A percentile compares a stretch with the other conserved stretches of the same genome.
These are phyloP conservation scores for Smittia aterrima DNA, from an alignment of 2,888 invertebrate species.

Conservation along the genomic window DNA sequence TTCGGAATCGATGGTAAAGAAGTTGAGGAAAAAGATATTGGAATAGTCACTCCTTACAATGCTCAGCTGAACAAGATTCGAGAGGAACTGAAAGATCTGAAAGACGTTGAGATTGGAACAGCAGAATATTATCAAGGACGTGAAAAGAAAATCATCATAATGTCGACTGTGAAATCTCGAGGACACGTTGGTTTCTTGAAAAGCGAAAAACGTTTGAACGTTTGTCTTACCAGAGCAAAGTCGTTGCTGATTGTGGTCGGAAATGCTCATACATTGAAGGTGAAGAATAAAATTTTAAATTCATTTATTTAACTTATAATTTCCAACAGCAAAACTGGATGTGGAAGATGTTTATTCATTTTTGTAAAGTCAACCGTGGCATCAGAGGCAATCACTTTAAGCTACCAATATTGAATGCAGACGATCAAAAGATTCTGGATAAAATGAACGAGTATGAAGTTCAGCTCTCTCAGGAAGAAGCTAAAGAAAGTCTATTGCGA, in stretches of 20 bases:
- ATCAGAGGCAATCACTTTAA: not conserved
- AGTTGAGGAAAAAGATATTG: slow-evolving; percentile 56
- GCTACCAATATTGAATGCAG: not conserved
- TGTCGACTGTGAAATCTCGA: slow-evolving; percentile 74
- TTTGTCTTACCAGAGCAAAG: slow-evolving; percentile 63
- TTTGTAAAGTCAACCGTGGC: not conserved
- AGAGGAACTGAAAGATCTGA: not conserved
- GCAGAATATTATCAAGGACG: slow-evolving; percentile 87
- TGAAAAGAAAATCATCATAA: slow-evolving; percentile 76
- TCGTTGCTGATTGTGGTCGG: slow-evolving; percentile 61
- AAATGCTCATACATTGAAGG: slow-evolving; percentile 45
- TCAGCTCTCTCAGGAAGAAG: too few species aligned
- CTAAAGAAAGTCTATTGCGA: too few species aligned
- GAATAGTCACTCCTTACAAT: slow-evolving; percentile 61
- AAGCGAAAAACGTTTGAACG: slow-evolving; percentile 58
- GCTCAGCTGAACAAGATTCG: slow-evolving; percentile 41
- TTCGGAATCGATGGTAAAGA: slow-evolving; percentile 54
- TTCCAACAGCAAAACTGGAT: not conserved
- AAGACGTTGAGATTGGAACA: slow-evolving; percentile 69
- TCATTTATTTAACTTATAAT: not conserved
- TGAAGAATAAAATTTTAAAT: not conserved
- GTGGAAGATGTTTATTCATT: not conserved
- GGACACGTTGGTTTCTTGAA: not conserved
- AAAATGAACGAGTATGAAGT: too few species aligned
- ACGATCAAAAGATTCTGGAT: not conserved